A percentile compares a stretch with the other conserved stretches of the same genome.
phyloP scores from a whole-genome alignment of 2,888 invertebrate species.

The Gibbula magus region DNA sequence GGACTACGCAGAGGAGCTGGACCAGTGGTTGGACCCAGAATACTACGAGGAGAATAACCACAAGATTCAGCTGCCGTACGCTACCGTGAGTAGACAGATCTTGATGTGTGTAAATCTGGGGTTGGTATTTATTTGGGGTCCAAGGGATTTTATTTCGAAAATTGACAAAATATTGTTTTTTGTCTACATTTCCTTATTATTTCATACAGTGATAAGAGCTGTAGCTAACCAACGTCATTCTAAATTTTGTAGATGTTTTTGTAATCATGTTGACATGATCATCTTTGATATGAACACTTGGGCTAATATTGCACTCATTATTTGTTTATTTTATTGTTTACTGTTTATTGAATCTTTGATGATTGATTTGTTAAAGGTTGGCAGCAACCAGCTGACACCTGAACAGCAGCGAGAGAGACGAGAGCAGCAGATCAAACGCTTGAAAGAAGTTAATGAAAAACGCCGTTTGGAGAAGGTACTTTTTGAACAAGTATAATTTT shows the following conservation, averaged over 20 bases:
- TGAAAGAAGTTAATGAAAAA: constrained; percentile 91
- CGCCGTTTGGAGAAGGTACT: constrained; percentile 87
- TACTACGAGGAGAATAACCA: constrained; percentile 86
- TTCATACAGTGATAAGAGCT: too few species aligned
- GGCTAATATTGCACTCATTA: neutral
- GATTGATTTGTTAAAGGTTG: constrained; percentile 47
- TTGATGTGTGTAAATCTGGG: neutral
- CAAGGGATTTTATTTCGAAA: too few species aligned
- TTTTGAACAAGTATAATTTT: too few species aligned
- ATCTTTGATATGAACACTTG: neutral
- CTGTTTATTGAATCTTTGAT: neutral
- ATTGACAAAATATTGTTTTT: too few species aligned
- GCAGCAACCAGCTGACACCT: constrained; percentile 62
- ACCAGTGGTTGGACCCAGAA: constrained; percentile 87
- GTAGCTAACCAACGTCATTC: too few species aligned
- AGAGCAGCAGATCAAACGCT: constrained; percentile 87
- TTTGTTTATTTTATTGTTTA: neutral
- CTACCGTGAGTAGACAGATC: constrained; percentile 72
- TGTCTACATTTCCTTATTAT: too few species aligned
- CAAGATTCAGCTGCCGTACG: constrained; percentile 90
- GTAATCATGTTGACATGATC: neutral
- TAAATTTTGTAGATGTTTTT: too few species aligned
- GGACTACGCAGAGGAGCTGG: constrained; percentile 87
- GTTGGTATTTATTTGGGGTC: too few species aligned
- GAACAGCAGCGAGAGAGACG: constrained; percentile 86